Conservation (phyloP, 2,888 invertebrate genomes). For the Gandaritis pyraliata region DNA sequence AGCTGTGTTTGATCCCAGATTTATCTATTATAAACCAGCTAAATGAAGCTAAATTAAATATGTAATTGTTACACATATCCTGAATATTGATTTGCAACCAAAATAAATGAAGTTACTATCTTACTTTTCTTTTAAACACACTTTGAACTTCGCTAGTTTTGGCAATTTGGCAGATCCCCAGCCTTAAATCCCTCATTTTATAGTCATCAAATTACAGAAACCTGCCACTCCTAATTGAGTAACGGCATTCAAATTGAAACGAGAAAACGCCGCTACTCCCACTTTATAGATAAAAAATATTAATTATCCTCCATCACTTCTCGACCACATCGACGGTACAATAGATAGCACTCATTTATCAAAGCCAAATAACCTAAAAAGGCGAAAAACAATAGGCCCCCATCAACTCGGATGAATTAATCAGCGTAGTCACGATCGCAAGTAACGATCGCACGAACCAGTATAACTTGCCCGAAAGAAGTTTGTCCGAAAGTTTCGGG, state of each 20-base stretch:
- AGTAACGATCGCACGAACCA: constrained; percentile 75
- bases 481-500: constrained; percentile 55
- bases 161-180: no score
- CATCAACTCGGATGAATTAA: constrained; percentile 61
- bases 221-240: constrained; percentile 24
- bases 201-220: constrained; percentile 7
- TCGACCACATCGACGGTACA: constrained; percentile 44
- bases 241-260: constrained; percentile 26
- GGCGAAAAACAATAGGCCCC: constrained; percentile 62
- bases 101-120: no score
- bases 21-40: no score
- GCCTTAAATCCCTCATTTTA: no score
- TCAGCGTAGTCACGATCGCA: constrained; percentile 75
- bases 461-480: constrained; percentile 62
- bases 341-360: constrained; percentile 59
- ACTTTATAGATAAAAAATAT: constrained; percentile 37
- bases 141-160: no score
- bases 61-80: no score
- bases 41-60: no score
- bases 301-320: constrained; percentile 49
- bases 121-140: no score
- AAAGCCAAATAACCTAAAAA: constrained; percentile 57
- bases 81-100: no score
- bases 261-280: constrained; percentile 26
- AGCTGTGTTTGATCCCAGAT: no score